Percentiles rank a stretch among this genome's conserved stretches.
phyloP scores from a whole-genome alignment of 2,797 vertebrate species.

The Sebastes steindachneri region DNA sequence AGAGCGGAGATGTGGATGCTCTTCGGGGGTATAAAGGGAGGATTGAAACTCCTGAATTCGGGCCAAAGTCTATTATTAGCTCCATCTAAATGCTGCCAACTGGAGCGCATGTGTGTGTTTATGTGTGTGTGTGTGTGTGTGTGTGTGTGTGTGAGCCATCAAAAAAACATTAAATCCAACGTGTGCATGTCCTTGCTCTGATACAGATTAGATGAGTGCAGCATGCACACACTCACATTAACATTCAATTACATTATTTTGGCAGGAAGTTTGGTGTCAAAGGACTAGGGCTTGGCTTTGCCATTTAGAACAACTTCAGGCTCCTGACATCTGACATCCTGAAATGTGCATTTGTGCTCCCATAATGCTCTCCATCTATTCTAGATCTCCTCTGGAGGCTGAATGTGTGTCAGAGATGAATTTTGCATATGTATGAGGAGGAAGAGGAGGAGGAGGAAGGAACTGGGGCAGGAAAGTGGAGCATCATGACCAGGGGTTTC shows the following conservation, averaged over 20 bases:
- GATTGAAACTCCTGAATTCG: conserved; percentile 47
- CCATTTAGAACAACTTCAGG: conserved; percentile 4
- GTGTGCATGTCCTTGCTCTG: conserved; percentile 33
- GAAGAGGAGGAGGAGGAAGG: conserved; percentile 22
- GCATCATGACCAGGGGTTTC: conserved; percentile 45
- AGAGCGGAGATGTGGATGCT: conserved; percentile 14
- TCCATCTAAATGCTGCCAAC: conserved; percentile 60
- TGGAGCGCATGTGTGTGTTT: conserved; percentile 55
- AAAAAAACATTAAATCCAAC: conserved; percentile 40
- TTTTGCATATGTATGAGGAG: conserved; percentile 72
- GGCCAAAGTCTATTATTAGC: conserved; percentile 69
- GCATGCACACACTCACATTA: conserved; percentile 31
- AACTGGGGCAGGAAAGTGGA: conserved; percentile 55
- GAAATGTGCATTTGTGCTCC: conserved; percentile 18
- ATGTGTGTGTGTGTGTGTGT: neutral
- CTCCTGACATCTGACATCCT: conserved; percentile 31
- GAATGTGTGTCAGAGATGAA: conserved; percentile 70
- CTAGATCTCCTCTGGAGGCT: conserved; percentile 39
- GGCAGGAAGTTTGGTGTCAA: conserved; percentile 9
- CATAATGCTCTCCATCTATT: conserved; percentile 30
- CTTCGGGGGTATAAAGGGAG: conserved; percentile 25
- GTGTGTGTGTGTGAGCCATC: conserved; percentile 25
- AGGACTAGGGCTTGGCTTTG: neutral
- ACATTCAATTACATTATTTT: conserved; percentile 57
- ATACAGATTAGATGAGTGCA: conserved; percentile 41